Evolutionary conservation across 2,888 invertebrate genomes (phyloP), one percentile per base, ranked within the genome.

Genomic region (Calameuta pallipes): DNA sequence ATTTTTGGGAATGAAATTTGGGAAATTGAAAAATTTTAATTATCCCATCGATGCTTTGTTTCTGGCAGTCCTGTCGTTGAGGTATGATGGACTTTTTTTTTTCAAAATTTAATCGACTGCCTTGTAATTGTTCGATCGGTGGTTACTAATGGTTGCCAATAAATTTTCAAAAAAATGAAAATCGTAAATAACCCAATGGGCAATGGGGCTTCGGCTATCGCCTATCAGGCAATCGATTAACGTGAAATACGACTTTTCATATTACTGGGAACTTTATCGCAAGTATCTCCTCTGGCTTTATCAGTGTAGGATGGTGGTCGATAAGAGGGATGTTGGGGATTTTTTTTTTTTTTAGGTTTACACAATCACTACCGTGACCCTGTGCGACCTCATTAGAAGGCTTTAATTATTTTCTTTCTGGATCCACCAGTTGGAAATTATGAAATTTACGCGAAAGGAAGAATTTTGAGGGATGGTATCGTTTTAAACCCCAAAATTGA

Each of bases 211-310:
- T 75, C 35, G 33, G 69, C 35, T 41, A 30, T 35, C 31, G 34
- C 23, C 75, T 73, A 78, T 81, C 75, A 56, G 77, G 36, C 79
- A 77, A 82, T 81, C 82, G 82, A 82, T 82, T 82, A 82, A 82
- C 78, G 79, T 81, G 82, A 82, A 82, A 82, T 82, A 81, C 80
- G 81, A 77, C 80, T 81, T 15, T 77, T 77, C 70, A 82, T 81
- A 81, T 80, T 82, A 79, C 80, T 4, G 71, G 33, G 11, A 15
- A 34, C 34, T 71, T 71, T 71, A 71, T 71, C 37, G 23, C 23
- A 56, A 56, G 56, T 56, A 56, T 23, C 56, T 56, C 56, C 23
- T 56, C 41, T 56, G 56, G 56, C 56, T 56, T 56, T 56, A 56
- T 56, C 56, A 56, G 56, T 6, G 2, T 9, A 41, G 56, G 23